phyloP scores from a whole-genome alignment of 2,797 vertebrate genomes.

The Mastacembelus armatus region DNA sequence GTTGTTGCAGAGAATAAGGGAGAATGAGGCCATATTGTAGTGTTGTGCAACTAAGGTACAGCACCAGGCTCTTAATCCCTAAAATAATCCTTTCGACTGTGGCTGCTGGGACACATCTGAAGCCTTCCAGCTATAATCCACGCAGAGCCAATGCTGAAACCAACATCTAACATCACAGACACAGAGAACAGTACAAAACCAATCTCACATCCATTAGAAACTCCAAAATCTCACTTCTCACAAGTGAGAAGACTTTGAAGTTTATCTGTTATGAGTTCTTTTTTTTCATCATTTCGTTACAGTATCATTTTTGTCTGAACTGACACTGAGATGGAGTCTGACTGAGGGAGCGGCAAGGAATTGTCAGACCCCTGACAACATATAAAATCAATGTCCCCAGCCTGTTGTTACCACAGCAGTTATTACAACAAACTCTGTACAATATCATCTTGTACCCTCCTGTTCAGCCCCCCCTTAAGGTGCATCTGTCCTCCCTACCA shows the following conservation, averaged over 20 bases:
- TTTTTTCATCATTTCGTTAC: constrained; percentile 9
- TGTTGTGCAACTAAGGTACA: constrained; percentile 70
- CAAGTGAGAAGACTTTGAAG: constrained; percentile 19
- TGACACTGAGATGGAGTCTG: constrained; percentile 1
- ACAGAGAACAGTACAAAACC: constrained; percentile 32
- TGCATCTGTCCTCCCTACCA: constrained; percentile 10
- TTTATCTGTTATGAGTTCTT: constrained; percentile 1
- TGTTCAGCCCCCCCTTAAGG: constrained; percentile 22
- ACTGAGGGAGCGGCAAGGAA: constrained; percentile 21
- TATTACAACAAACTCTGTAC: constrained; percentile 20
- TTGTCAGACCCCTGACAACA: constrained; percentile 11
- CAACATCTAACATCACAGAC: constrained; percentile 56
- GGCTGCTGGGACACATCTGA: constrained; percentile 77
- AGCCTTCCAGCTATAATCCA: constrained; percentile 77
- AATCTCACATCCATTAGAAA: constrained; percentile 22
- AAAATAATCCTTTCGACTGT: constrained; percentile 81
- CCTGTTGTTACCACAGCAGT: constrained; percentile 30
- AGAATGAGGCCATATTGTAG: constrained; percentile 66
- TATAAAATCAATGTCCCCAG: constrained; percentile 11
- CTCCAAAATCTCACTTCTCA: constrained; percentile 20
- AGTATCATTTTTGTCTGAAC: constrained; percentile 16
- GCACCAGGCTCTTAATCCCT: constrained; percentile 80
- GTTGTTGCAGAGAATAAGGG: constrained; percentile 40
- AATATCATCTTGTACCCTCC: constrained; percentile 34
- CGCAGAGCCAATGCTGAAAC: constrained; percentile 62